Conservation (phyloP, 2,888 invertebrate species). For the Epirrhoe alternata region DNA sequence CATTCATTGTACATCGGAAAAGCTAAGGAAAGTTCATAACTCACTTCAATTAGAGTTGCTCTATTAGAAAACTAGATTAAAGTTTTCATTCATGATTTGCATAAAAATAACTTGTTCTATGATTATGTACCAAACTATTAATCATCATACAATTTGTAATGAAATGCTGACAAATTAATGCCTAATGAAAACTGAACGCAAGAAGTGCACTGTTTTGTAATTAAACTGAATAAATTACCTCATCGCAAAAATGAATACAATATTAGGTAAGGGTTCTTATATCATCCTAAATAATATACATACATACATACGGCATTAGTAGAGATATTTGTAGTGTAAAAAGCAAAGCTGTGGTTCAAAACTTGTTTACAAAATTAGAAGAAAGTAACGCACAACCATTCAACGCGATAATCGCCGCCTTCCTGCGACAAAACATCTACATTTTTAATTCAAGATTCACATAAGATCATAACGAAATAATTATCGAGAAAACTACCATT, state of each 20-base stretch:
- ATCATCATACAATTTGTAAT: neutral
- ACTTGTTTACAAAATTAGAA: neutral
- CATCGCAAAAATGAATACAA: no score
- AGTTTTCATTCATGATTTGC: conserved; percentile 31
- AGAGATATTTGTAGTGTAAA: no score
- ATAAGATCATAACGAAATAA: conserved; percentile 26
- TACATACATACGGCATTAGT: no score
- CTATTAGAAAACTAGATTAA: conserved; percentile 26
- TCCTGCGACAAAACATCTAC: conserved; percentile 6
- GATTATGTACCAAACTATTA: neutral
- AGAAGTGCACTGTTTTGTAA: no score
- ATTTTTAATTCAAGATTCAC: conserved; percentile 21
- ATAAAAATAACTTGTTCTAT: conserved; percentile 19
- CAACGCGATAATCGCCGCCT: neutral
- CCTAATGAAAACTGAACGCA: no score
- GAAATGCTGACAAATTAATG: neutral
- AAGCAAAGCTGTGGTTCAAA: neutral
- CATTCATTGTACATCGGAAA: neutral
- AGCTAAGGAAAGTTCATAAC: conserved; percentile 20
- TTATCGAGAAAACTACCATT: conserved; percentile 45
- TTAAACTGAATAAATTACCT: no score
- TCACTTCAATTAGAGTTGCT: conserved; percentile 12
- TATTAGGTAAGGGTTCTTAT: no score
- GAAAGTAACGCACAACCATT: neutral
- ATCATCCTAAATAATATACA: no score